phyloP scores from a whole-genome alignment of 1,140 invertebrate genomes.

The Mercenaria mercenaria region DNA sequence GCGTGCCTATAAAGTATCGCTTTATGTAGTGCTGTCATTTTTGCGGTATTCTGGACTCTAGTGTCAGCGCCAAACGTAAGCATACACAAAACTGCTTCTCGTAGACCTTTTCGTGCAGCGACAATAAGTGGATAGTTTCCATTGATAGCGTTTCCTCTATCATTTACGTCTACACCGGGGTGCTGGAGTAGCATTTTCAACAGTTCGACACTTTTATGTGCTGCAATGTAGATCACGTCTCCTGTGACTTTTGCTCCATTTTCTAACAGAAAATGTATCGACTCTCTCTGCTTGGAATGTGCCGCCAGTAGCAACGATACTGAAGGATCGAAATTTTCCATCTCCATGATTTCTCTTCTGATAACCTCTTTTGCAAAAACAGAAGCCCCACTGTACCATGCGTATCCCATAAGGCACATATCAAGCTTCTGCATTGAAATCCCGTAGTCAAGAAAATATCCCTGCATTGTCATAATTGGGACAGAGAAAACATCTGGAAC shows the following conservation, averaged over 20 bases:
- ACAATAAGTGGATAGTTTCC: constrained; percentile 20
- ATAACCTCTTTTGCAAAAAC: constrained; percentile 3
- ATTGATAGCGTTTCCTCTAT: constrained; percentile 22
- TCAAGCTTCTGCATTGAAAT: constrained; percentile 9
- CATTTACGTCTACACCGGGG: not conserved
- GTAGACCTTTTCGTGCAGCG: not conserved
- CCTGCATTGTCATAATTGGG: constrained; percentile 36
- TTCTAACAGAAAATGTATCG: not conserved
- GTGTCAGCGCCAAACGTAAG: not conserved
- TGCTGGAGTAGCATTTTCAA: not conserved
- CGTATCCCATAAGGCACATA: constrained; percentile 40
- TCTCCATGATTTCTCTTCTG: not conserved
- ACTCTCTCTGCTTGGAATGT: constrained; percentile 30
- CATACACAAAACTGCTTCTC: not conserved
- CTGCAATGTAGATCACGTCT: constrained; percentile 18
- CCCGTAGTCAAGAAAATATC: constrained; percentile 46
- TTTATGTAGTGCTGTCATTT: not conserved
- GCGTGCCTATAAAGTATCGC: not conserved
- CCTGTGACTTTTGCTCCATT: constrained; percentile 19
- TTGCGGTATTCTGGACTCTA: not conserved
- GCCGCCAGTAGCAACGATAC: constrained; percentile 7
- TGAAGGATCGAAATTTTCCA: not conserved
- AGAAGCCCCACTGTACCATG: not conserved
- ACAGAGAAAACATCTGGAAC: not conserved
- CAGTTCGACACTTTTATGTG: constrained; percentile 2